Base-by-base conservation (phyloP, 2,797 vertebrate species). In the Sebastes miniatus region DNA sequence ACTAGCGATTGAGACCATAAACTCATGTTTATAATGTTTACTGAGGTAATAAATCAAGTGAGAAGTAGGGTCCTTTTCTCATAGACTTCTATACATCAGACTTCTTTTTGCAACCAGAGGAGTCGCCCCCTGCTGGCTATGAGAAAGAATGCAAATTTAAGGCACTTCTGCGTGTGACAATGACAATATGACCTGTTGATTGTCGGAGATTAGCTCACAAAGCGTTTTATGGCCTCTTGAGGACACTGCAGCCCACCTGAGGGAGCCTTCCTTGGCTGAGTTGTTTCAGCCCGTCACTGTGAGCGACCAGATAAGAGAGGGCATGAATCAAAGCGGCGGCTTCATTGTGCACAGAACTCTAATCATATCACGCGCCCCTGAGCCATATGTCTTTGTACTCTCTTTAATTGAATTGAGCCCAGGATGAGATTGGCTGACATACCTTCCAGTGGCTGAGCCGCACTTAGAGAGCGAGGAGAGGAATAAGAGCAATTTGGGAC, bases 341-440 rank as follows among this genome's bases (percentile, higher is more conserved):
- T 80, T 88, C 73, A 69, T 87, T 74, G 86, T 79, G 73, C 86
- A 54, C 83, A 86, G 87, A 79, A 88, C 88, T 92, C 91, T 95
- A 95, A 96, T 95, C 93, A 92, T 91, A 95, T 95, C 91, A 92
- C 83, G 84, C 62, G 79, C 80, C 87, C 85, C 80, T 67, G 63
- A 90, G 91, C 91, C 90, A 87, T 94, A 91, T 90, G 91, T 94
- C 92, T 94, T 89, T 88, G 88, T 93, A 92, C 93, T 95, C 93
- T 87, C 83, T 90, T 87, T 94, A 93, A 96, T 94, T 93, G 88
- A 93, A 95, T 94, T 93, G 92, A 76, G 77, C 61, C 73, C 22
- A 76, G 84, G 92, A 93, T 90, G 87, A 91, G 91, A 93, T 92
- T 94, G 91, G 90, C 86, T 89, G 87, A 92, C 89, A 92, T 94